Evolutionary conservation across 2,888 invertebrate genomes (phyloP).

Genomic region (Candidula unifasciata): DNA sequence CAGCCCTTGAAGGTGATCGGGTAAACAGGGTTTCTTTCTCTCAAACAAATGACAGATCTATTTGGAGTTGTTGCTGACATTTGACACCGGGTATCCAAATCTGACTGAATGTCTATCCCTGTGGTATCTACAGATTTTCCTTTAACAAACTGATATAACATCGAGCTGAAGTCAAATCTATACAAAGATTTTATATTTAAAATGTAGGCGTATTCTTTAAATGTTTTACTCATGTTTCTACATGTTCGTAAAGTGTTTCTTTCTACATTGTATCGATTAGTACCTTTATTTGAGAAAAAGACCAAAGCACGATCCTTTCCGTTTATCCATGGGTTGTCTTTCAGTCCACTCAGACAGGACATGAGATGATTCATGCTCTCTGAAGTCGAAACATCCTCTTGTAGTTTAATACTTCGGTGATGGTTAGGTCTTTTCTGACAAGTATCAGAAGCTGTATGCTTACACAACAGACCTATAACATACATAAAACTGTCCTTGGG

Average conservation of each 20-base stretch:
- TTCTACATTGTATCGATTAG: too few species aligned
- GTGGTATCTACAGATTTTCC: conserved; percentile 66
- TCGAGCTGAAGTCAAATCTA: conserved; percentile 69
- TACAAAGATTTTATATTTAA: conserved; percentile 60
- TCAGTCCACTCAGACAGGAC: conserved; percentile 67
- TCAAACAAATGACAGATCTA: conserved; percentile 62
- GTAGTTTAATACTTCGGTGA: conserved; percentile 63
- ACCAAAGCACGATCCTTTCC: not conserved
- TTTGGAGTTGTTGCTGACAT: conserved; percentile 71
- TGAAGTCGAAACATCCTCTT: conserved; percentile 63
- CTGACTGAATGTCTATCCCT: conserved; percentile 58
- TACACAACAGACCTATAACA: conserved; percentile 61
- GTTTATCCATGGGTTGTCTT: not conserved
- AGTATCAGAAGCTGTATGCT: conserved; percentile 62
- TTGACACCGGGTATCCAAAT: conserved; percentile 60
- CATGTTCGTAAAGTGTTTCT: too few species aligned
- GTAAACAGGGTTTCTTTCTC: conserved; percentile 63
- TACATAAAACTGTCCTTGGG: conserved; percentile 52
- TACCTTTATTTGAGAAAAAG: not conserved
- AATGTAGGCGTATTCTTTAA: conserved; percentile 48
- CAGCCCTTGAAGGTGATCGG: conserved; percentile 64
- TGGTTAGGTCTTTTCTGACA: conserved; percentile 52
- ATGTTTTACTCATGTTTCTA: conserved; percentile 53
- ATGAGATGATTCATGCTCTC: conserved; percentile 68
- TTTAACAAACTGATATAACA: conserved; percentile 69